Evolutionary conservation across 2,888 invertebrate species (phyloP).

Genomic region (Melanostoma mellinum): DNA sequence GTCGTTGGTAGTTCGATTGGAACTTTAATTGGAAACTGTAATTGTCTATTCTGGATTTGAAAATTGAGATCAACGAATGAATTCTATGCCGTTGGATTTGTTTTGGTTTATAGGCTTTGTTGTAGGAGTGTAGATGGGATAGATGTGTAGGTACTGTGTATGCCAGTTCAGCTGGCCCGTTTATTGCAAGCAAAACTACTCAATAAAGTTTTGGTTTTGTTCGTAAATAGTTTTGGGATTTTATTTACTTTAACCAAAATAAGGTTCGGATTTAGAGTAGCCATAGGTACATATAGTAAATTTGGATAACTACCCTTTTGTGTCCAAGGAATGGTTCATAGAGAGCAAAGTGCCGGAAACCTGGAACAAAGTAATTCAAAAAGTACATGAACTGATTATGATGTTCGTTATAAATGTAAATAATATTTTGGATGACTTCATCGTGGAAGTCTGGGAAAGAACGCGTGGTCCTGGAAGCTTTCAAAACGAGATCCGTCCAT

Average conservation of each 20-base stretch:
- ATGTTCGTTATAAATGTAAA: too few relatives aligned
- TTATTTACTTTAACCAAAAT: conserved; percentile 46
- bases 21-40: conserved; percentile 71
- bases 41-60: conserved; percentile 68
- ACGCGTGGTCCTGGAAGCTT: too few relatives aligned
- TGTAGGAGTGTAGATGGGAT: background rate
- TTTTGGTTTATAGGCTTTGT: background rate
- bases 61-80: conserved; percentile 60
- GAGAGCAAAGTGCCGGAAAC: too few relatives aligned
- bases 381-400: too few relatives aligned
- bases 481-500: too few relatives aligned
- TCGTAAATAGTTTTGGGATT: conserved; percentile 31
- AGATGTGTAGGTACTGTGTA: background rate
- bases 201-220: conserved; percentile 26
- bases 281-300: too few relatives aligned
- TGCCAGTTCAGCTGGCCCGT: background rate
- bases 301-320: too few relatives aligned
- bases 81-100: conserved; percentile 48
- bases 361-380: too few relatives aligned
- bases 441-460: too few relatives aligned
- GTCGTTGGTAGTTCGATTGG: conserved; percentile 66
- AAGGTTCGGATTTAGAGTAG: background rate
- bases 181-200: conserved; percentile 3
- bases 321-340: too few relatives aligned
- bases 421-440: too few relatives aligned